These are phyloP conservation scores for Heliconius cydno DNA, from an alignment of 2,888 invertebrate genomes.

Conservation along the genomic window DNA sequence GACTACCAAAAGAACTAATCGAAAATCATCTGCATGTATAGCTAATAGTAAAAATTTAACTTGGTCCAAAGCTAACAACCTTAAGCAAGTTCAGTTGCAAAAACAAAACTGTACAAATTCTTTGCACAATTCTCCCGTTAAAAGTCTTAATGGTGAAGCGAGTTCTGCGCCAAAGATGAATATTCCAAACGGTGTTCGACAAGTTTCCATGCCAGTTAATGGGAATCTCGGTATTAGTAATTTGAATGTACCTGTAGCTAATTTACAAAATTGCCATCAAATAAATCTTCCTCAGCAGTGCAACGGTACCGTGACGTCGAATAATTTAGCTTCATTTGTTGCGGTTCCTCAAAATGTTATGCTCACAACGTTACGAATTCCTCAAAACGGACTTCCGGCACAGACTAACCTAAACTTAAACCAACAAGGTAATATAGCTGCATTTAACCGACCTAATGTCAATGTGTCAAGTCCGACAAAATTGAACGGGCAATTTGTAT, in stretches of 20 bases:
- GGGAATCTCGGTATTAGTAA: slow-evolving; percentile 62
- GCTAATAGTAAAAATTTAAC: slow-evolving; percentile 78
- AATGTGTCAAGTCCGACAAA: slow-evolving; percentile 78
- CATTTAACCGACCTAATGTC: slow-evolving; percentile 72
- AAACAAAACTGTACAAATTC: slow-evolving; percentile 73
- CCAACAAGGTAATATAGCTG: slow-evolving; percentile 70
- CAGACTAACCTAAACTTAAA: slow-evolving; percentile 59
- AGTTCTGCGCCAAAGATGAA: slow-evolving; percentile 74
- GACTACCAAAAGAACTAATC: slow-evolving; percentile 69
- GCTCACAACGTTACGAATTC: slow-evolving; percentile 83
- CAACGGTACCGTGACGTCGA: slow-evolving; percentile 71
- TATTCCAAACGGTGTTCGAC: slow-evolving; percentile 73
- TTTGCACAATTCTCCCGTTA: slow-evolving; percentile 54
- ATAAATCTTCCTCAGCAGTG: slow-evolving; percentile 73
- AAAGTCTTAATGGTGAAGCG: slow-evolving; percentile 61
- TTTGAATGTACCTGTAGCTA: slow-evolving; percentile 71
- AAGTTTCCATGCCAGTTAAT: slow-evolving; percentile 72
- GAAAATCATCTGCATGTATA: slow-evolving; percentile 77
- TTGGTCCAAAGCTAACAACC: slow-evolving; percentile 79
- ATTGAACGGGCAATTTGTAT: slow-evolving; percentile 81
- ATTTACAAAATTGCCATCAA: slow-evolving; percentile 75
- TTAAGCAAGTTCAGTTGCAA: slow-evolving; percentile 75
- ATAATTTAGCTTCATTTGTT: slow-evolving; percentile 74
- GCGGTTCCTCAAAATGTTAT: slow-evolving; percentile 82
- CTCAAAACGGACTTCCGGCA: slow-evolving; percentile 74